Evolutionary conservation across 2,888 invertebrate species (phyloP), one percentile per base, ranked within the genome.

Genomic region (Drosophila peninsularis): DNA sequence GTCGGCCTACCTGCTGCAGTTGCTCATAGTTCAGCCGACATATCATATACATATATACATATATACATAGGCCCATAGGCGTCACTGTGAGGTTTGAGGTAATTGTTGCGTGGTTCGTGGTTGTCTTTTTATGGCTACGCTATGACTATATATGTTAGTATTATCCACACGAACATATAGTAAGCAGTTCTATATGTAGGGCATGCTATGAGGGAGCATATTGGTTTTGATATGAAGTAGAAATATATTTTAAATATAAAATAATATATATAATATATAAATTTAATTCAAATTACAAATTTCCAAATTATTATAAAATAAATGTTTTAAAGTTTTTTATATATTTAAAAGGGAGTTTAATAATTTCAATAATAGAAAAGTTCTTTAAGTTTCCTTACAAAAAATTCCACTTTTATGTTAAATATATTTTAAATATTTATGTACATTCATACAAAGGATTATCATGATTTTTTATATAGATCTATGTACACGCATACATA

Each of bases 101-200:
- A 62, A 70, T 68, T 68, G 62, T 68, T 57, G 70, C 68, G 68
- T 70, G 68, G 70, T 53, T 52, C 30, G 21, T 36, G 44, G 41
- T 68, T 62, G 47, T 67, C 52, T 67, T 42, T 65, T 42, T 44
- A 45, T 61, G 14, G 34, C 21, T 34, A 32, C n/a, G 11, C 47
- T 13, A 17, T 30, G 30, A 6, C 34, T 42, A 34, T 50, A n/a
- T 41, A 32, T 39, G 41, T 19, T 14, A 42, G 49, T 50, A 47
- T 14, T 34, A 1, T 14, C 14, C 34, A 34, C 49, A 50, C 49
- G 49, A 50, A 50, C 49, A 9, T 37, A 32, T 41, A 6, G 13
- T 13, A 39, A 21, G 30, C 1, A 3, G 11, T 13, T 19, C 30
- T 24, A 30, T 9, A 9, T 17, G 19, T 19, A 42, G 42, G 54